Base-by-base conservation (phyloP, 1,140 invertebrate species). In the Drosophila nigromelanica region DNA sequence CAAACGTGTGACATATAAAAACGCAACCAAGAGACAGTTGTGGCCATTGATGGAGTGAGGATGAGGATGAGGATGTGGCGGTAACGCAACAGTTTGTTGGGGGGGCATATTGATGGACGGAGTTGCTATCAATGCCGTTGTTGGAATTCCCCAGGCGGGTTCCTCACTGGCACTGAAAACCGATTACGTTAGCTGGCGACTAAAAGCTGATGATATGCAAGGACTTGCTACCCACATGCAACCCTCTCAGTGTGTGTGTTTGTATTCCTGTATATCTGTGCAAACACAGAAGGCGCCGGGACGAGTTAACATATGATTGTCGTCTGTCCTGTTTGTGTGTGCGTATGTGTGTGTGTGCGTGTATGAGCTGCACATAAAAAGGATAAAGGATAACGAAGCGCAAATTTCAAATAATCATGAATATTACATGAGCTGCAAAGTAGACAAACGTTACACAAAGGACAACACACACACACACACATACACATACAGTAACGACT, bases 361-460 rank as follows among this genome's bases (percentile, higher is more conserved):
- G 52, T 55, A 58, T 62, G 51, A 39, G 47, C 47, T 70, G 62
- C 77, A 78, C 79, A 87, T 78, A 87, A 87, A 86, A 86, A 77
- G 82, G 78, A 86, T 87, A 86, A 87, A 76, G 82, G 82, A 86
- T 86, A 86, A 86, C 78, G 82, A 86, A 86, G 82, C 82, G 82
- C 82, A 86, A 86, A 86, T 86, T 86, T 86, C 82, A 86, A 86
- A 86, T 86, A 86, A 87, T 86, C 82, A 86, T 86, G 82, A 86
- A 86, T 87, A 87, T 86, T 87, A 86, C 82, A 86, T 86, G 78
- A 87, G 82, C 82, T 82, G 75, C 75, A 76, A 55, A 87, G 76
- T 87, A 86, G 83, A 87, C 82, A 82, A 81, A 72, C 74, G 78
- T 56, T 63, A 52, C 63, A 71, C 64, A 78, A 45, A 78, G 55